Evolutionary conservation across 2,797 vertebrate genomes (phyloP).

Genomic region (Chelmon rostratus): DNA sequence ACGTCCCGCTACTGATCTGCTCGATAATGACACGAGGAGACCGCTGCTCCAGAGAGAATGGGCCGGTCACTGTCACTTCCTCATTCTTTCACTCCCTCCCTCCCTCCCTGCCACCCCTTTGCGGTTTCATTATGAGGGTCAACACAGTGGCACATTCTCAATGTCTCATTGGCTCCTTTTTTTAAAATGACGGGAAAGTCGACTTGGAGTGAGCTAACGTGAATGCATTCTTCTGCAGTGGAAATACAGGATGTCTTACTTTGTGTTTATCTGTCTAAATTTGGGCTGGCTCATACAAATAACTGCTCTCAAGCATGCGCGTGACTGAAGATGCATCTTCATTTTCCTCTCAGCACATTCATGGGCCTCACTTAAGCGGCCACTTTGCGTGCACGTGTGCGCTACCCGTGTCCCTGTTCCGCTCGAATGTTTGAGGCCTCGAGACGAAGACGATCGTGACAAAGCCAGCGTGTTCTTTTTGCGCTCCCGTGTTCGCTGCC

Average conservation of each 20-base stretch:
- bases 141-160: slow-evolving; percentile 72
- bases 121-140: slow-evolving; percentile 43
- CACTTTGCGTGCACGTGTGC: no score
- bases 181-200: slow-evolving; percentile 14
- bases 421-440: not conserved
- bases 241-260: slow-evolving; percentile 22
- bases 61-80: slow-evolving; percentile 65
- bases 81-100: slow-evolving; percentile 53
- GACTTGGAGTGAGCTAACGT: slow-evolving; percentile 37
- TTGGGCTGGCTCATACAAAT: slow-evolving; percentile 16
- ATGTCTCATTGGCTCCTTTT: slow-evolving; percentile 52
- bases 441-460: slow-evolving; percentile 15
- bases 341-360: slow-evolving; percentile 27
- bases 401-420: not conserved
- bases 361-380: not conserved
- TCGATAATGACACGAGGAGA: slow-evolving; percentile 64
- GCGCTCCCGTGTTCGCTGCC: slow-evolving; percentile 10
- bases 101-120: slow-evolving; percentile 26
- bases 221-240: slow-evolving; percentile 47
- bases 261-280: slow-evolving; percentile 22
- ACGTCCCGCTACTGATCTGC: slow-evolving; percentile 68
- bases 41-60: slow-evolving; percentile 44
- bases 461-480: slow-evolving; percentile 17
- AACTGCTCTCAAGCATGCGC: not conserved
- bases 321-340: slow-evolving; percentile 12